Conservation (phyloP, 2,113 vertebrate genomes). For the Platysteira castanea region DNA sequence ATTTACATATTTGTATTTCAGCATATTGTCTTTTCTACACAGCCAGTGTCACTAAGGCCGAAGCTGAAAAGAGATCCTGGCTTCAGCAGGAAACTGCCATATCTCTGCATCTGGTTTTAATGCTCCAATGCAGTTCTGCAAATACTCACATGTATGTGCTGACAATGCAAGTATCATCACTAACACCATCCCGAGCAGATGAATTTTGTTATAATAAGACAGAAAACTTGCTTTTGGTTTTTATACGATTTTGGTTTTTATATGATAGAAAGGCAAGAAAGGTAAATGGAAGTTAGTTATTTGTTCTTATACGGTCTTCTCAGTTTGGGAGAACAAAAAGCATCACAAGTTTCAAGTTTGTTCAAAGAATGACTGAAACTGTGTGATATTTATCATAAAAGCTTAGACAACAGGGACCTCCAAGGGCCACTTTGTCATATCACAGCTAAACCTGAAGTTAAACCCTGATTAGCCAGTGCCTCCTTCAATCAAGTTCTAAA, state of each 20-base stretch:
- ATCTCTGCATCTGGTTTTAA: not conserved
- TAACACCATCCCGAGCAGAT: not conserved
- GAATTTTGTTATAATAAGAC: not conserved
- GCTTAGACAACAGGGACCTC: not conserved
- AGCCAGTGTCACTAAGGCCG: not conserved
- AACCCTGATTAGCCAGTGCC: not conserved
- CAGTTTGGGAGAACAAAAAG: not conserved
- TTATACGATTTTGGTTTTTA: not conserved
- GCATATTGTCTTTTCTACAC: not conserved
- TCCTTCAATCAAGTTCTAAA: not conserved
- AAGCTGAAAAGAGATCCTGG: not conserved
- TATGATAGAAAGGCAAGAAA: not conserved
- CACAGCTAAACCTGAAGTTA: not conserved
- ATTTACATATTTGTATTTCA: not conserved
- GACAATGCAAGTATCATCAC: not conserved
- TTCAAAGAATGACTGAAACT: not conserved
- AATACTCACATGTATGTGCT: fast-evolving
- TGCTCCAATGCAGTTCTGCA: not conserved
- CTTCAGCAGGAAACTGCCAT: not conserved
- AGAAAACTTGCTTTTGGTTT: not conserved
- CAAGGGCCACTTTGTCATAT: not conserved
- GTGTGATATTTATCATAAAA: not conserved
- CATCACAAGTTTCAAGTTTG: not conserved
- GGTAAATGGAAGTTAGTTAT: not conserved
- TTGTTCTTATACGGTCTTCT: not conserved